phyloP scores from a whole-genome alignment of 1,140 invertebrate genomes.

The Tachypleus tridentatus region DNA sequence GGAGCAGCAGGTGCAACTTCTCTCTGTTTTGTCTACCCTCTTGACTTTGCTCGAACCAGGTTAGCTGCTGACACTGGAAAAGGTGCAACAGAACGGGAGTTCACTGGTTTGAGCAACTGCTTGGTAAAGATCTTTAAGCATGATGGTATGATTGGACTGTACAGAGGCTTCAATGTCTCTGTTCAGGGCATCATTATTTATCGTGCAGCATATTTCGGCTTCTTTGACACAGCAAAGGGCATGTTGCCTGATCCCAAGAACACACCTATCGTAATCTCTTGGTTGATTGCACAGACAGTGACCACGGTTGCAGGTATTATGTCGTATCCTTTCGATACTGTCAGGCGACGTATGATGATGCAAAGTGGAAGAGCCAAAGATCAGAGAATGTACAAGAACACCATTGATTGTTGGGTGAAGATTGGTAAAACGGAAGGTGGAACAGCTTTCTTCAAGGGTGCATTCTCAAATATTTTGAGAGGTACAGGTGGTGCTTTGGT shows the following conservation, averaged over 20 bases:
- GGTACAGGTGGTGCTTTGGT: constrained; percentile 70
- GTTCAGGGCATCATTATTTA: constrained; percentile 59
- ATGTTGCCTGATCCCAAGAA: constrained; percentile 71
- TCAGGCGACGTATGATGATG: constrained; percentile 88
- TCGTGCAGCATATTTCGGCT: constrained; percentile 84
- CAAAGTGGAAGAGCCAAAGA: constrained; percentile 59
- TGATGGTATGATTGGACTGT: constrained; percentile 73
- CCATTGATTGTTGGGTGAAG: constrained; percentile 66
- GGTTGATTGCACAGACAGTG: constrained; percentile 71
- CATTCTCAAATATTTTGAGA: constrained; percentile 62
- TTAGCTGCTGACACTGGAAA: constrained; percentile 77
- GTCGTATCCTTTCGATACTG: constrained; percentile 90
- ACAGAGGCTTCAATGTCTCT: constrained; percentile 86
- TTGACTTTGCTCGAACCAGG: constrained; percentile 89
- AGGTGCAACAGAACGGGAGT: constrained; percentile 61
- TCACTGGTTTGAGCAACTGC: constrained; percentile 75
- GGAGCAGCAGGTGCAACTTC: constrained; percentile 88
- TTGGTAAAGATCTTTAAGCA: constrained; percentile 73
- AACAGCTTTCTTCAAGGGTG: constrained; percentile 69
- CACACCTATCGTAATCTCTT: constrained; percentile 70
- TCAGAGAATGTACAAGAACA: constrained; percentile 69
- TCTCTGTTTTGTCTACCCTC: constrained; percentile 86
- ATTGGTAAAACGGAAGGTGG: constrained; percentile 57
- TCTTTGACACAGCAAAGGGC: constrained; percentile 84
- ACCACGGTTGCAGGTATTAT: constrained; percentile 77